Evolutionary conservation across 92 coral and sea anemone genomes (phyloP), one percentile per base, ranked within the genome.

Genomic region (Zoanthus solanderi): DNA sequence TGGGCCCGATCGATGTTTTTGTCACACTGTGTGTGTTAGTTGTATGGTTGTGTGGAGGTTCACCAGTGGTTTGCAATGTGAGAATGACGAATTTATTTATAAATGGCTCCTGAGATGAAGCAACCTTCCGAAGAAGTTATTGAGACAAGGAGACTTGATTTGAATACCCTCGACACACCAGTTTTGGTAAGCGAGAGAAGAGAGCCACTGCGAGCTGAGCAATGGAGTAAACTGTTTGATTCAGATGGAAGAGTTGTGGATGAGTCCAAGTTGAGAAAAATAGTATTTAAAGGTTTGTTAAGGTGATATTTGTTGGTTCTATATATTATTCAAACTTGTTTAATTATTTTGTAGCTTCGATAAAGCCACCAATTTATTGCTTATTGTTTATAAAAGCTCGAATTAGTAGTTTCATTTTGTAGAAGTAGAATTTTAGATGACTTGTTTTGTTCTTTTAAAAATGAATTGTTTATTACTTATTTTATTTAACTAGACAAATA

Each of bases 231-330:
- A 44, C 91, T 95, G 74, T 83, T 97, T 54, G 98, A 97, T 79
- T 87, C 85, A 14, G 99, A 97, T 92, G 99, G 99, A 34, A 83
- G 99, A 87, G 94, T 97, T 17, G 87, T 97, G 28, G 90, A 97
- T 46, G 99, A 97, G 32, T 94, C 95, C 44, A 92, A 91, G 29
- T 78, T 97, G 71, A 89, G 99, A 50, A 97, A 88, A 90, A 95
- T 90, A 34, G 88, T 95, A 9, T 97, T 97, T 53, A 97, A 97
- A 95, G 99, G 99, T 97, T 88, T 57, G 58, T 87, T 46, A 12
- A 5, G n/a, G 48, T 57, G 10, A 14, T 31, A 37, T 9, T 58
- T 63, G n/a, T 16, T 69, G 75, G 2, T 69, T 69, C 6, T 30
- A 29, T 44, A 12, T 30, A 1, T 2, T 9, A 30, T 31, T 15